These are phyloP conservation scores for Dromaius novaehollandiae DNA, from an alignment of 2,113 vertebrate species.

Conservation along the genomic window DNA sequence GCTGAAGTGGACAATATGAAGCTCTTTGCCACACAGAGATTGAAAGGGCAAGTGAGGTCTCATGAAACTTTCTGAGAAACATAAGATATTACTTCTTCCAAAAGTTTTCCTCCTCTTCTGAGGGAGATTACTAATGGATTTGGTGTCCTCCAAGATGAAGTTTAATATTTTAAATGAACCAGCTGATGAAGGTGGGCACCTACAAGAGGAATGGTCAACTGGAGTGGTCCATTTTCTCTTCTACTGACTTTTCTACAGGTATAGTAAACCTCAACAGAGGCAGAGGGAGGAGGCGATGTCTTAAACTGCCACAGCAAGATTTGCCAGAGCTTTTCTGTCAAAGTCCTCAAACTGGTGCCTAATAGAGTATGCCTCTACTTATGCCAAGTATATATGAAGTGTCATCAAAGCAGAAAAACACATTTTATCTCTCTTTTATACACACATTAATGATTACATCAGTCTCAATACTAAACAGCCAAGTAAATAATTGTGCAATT, in stretches of 20 bases:
- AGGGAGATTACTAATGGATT: background rate
- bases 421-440: background rate
- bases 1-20: background rate
- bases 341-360: background rate
- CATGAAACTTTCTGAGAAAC: background rate
- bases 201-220: background rate
- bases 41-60: background rate
- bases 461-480: background rate
- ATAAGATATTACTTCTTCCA: background rate
- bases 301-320: background rate
- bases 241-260: background rate
- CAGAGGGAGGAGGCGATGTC: background rate
- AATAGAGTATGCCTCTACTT: background rate
- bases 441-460: background rate
- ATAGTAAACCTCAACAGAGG: background rate
- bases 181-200: background rate
- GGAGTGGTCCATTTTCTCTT: background rate
- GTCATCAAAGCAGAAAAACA: background rate
- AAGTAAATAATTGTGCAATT: background rate
- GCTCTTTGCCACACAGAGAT: background rate
- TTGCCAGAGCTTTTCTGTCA: background rate
- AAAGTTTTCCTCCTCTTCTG: background rate
- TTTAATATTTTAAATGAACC: background rate
- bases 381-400: background rate
- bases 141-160: background rate